These are phyloP conservation scores for Stictocephala bisonia DNA, from an alignment of 2,888 invertebrate species.

Conservation along the genomic window DNA sequence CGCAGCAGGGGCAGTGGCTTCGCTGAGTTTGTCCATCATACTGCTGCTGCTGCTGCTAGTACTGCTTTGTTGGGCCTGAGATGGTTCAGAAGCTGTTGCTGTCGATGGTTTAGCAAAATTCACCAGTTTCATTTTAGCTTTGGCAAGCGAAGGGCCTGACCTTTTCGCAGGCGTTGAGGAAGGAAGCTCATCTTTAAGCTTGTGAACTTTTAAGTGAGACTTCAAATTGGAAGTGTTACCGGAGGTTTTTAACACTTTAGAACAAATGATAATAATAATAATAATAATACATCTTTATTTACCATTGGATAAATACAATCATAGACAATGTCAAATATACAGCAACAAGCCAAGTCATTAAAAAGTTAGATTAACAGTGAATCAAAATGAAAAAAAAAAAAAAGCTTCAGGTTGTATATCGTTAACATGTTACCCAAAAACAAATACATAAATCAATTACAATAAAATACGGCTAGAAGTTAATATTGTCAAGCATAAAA, in stretches of 20 bases:
- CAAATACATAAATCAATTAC: no score
- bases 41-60: conserved; percentile 6
- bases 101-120: conserved; percentile 3
- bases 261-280: not conserved
- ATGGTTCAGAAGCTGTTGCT: conserved; percentile 6
- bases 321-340: no score
- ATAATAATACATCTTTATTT: no score
- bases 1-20: conserved; percentile 3
- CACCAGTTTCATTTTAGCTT: not conserved
- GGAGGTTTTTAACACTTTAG: conserved; percentile 2
- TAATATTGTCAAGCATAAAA: no score
- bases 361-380: no score
- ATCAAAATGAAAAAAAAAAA: no score
- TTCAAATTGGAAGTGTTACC: conserved; percentile 3
- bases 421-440: no score
- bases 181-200: conserved; percentile 6
- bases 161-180: conserved; percentile 6
- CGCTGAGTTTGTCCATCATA: conserved; percentile 3
- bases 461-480: no score
- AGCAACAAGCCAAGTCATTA: no score
- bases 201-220: conserved; percentile 6
- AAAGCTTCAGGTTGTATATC: no score
- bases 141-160: conserved; percentile 4
- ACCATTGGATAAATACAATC: no score
- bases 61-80: conserved; percentile 6